Evolutionary conservation across 2,797 vertebrate species (phyloP).

Genomic region (Acrocephalus scirpaceus): DNA sequence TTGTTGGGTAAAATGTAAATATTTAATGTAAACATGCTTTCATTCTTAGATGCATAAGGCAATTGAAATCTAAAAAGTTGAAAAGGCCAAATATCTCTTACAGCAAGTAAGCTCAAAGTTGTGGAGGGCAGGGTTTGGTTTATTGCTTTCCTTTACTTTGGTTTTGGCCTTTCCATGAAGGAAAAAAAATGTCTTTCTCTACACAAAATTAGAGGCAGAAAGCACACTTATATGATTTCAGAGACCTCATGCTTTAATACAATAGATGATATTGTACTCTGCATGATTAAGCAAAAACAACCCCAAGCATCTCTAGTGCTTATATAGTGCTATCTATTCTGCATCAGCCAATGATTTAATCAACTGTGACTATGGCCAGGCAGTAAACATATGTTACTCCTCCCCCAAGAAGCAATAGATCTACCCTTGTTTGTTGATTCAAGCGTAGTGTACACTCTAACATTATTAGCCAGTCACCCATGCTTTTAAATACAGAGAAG

Average conservation of each 20-base stretch:
- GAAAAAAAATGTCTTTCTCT: neutral
- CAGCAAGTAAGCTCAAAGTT: neutral
- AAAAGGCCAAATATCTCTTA: neutral
- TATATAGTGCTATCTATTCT: neutral
- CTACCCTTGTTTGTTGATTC: constrained; percentile 42
- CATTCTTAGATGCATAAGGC: neutral
- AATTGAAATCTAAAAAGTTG: neutral
- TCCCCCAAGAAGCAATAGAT: constrained; percentile 32
- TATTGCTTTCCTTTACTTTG: neutral
- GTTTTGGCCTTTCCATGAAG: neutral
- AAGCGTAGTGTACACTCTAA: neutral
- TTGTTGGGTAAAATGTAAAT: neutral
- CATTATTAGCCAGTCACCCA: constrained; percentile 4
- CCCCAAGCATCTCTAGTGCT: neutral
- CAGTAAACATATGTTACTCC: constrained; percentile 28
- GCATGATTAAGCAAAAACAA: neutral
- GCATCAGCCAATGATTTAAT: constrained; percentile 44
- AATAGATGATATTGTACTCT: neutral
- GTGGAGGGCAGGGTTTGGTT: accelerated
- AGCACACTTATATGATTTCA: neutral
- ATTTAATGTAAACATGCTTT: neutral
- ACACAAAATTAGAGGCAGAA: neutral
- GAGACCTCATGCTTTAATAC: neutral
- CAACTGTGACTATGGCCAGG: constrained; percentile 33
- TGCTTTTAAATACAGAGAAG: constrained; percentile 34